Evolutionary conservation across 2,113 vertebrate species (phyloP), one percentile per base, ranked within the genome.

Genomic region (Gorsachius goisagi): DNA sequence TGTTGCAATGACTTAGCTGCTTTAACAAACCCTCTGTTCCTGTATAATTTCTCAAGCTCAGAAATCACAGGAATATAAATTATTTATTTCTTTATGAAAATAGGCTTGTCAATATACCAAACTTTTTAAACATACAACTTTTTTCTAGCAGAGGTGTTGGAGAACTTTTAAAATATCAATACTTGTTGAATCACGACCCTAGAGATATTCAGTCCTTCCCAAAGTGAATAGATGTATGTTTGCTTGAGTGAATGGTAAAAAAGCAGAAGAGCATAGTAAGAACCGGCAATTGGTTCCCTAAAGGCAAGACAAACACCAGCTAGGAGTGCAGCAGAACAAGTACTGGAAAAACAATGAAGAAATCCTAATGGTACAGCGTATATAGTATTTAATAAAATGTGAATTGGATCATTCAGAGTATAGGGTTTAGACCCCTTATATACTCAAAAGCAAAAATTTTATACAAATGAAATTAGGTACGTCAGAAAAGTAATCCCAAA

Each of bases 311-410:
- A 12, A 55, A 41, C 22, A 60, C 15, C 30, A 68, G 2, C 8
- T 23, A 37, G 12, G 26, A 75, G 47, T 28, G 53, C 22, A 49
- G 30, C 9, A 55, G 26, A 81, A 23, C 5, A 26, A 41, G 23
- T 22, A 27, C 11, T 33, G 37, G 59, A 37, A 72, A 53, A 72
- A 20, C 14, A 60, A 15, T 18, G 6, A 79, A 67, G 52, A 35
- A 49, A 33, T 60, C 39, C 18, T 39, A 52, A 39, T 17, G 21
- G 4, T 2, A 3, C 13, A 60, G 20, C 1, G 0, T 53, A n/a
- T 24, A 13, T 47, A 12, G 6, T 45, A 47, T 55, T 84, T 69
- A n/a, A 49, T 35, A 69, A 59, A 67, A 67, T 15, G 9, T 59
- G 45, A 47, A 73, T 66, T 71, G 6, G 8, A 6, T 71, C 4